A percentile compares a stretch with the other conserved stretches of the same genome.
Conservation (phyloP, 2,113 vertebrate species). For the Chaetodon trifascialis region DNA sequence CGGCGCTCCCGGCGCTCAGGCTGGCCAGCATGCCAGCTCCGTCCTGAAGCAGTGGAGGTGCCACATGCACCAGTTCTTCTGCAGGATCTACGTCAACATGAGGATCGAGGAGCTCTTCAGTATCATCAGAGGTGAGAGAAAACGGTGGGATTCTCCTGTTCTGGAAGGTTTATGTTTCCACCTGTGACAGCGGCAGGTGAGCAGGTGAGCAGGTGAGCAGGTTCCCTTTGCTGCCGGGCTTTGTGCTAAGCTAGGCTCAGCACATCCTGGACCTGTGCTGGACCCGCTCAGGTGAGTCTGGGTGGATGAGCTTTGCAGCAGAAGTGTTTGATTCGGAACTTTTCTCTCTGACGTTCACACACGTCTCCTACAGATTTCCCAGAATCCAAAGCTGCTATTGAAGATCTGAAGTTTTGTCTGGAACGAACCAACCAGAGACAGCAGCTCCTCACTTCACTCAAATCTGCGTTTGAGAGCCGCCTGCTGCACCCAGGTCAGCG, state of each 20-base stretch:
- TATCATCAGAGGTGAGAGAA: constrained; percentile 92
- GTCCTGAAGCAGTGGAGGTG: constrained; percentile 93
- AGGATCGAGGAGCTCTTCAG: constrained; percentile 98
- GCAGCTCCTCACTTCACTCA: constrained; percentile 94
- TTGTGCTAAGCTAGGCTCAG: constrained; percentile 9
- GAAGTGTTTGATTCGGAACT: no score
- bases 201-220: neutral
- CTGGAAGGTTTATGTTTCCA: no score
- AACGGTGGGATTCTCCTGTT: neutral
- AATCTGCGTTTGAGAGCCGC: constrained; percentile 92
- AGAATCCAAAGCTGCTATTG: constrained; percentile 95
- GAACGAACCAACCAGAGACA: constrained; percentile 96
- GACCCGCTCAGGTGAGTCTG: neutral
- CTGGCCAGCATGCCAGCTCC: constrained; percentile 52
- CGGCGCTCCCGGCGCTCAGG: constrained; percentile 2
- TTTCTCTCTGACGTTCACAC: no score
- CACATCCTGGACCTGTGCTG: neutral
- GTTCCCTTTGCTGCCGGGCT: neutral
- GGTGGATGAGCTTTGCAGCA: no score
- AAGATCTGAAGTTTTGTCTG: constrained; percentile 96
- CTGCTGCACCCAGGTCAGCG: constrained; percentile 93
- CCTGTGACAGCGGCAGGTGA: no score
- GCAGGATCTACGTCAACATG: constrained; percentile 94
- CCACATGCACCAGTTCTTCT: constrained; percentile 97
- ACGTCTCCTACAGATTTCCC: constrained; percentile 89